Evolutionary conservation across 37 sponge, comb jelly and placozoan species (phyloP), one percentile per base, ranked within the genome.

Genomic region (Halisarca cf. caerulea): DNA sequence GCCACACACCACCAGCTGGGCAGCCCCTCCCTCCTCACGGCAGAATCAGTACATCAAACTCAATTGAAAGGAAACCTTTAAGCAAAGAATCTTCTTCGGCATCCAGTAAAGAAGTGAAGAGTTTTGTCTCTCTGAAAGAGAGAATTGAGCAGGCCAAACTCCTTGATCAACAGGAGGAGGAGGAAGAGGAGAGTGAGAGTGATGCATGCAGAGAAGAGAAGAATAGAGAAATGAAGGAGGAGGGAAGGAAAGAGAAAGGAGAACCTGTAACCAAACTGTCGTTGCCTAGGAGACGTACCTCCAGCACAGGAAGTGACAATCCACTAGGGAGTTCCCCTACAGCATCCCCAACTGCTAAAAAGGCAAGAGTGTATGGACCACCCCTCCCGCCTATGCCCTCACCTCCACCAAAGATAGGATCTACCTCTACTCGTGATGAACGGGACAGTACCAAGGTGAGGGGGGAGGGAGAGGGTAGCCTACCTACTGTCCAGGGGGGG

Each of bases 11-110:
- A 17, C 32, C 27, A 4, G 35, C 17, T 18, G 15, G 30, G 32
- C 0, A 68, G 69, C 69, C 69, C 35, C 33, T 68, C 69, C 69
- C 69, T 4, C 34, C 69, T 4, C 69, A 68, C 28, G 69, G 69
- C 2, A 28, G 17, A 68, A 68, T 68, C 69, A 28, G 35, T 4
- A 68, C 2, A 1, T 18, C 32, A 27, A 18, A 0, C 0, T 34
- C 2, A 4, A 4, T 8, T 34, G 15, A 17, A 17, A 68, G 35
- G 4, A 27, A 68, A 6, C 11, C 34, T 30, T 28, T 8, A 6
- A 2, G 32, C 27, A 2, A n/a, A 32, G 17, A 17, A 34, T 28
- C n/a, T 3, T 4, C n/a, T 17, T 1, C 33, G 0, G 33, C n/a
- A 3, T 68, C 14, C 69, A 68, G 69, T 4, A 34, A 4, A 28